phyloP scores from a whole-genome alignment of 2,113 vertebrate genomes.

The Dasyornis broadbenti region DNA sequence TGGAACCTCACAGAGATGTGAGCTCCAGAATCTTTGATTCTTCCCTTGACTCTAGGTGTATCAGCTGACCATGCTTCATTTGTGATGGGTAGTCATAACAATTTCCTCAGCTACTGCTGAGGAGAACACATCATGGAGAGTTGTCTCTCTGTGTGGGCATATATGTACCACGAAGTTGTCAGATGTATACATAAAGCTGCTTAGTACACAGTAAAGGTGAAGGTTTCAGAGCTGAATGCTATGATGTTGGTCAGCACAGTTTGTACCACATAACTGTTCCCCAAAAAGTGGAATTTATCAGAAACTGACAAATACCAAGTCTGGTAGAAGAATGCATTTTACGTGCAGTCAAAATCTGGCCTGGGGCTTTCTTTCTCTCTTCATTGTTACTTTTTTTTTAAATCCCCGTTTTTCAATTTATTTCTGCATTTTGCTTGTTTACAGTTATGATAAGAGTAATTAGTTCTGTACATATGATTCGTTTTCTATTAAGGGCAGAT shows the following conservation, averaged over 20 bases:
- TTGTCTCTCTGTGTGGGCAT: neutral
- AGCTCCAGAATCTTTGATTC: neutral
- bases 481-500: neutral
- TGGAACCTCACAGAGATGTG: neutral
- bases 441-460: neutral
- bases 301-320: neutral
- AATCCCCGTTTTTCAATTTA: neutral
- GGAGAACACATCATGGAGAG: accelerated
- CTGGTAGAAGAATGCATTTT: neutral
- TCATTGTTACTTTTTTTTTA: too few species aligned
- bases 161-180: neutral
- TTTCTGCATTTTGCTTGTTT: neutral
- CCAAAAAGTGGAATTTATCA: neutral
- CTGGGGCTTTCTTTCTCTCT: neutral
- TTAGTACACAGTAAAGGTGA: neutral
- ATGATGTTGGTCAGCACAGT: neutral
- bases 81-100: neutral
- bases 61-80: neutral
- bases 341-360: neutral
- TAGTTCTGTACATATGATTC: neutral
- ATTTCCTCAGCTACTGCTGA: neutral
- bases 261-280: neutral
- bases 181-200: neutral
- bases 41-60: neutral
- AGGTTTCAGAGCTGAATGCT: neutral